phyloP scores from a whole-genome alignment of 2,113 vertebrate genomes.

The Xenus cinereus region DNA sequence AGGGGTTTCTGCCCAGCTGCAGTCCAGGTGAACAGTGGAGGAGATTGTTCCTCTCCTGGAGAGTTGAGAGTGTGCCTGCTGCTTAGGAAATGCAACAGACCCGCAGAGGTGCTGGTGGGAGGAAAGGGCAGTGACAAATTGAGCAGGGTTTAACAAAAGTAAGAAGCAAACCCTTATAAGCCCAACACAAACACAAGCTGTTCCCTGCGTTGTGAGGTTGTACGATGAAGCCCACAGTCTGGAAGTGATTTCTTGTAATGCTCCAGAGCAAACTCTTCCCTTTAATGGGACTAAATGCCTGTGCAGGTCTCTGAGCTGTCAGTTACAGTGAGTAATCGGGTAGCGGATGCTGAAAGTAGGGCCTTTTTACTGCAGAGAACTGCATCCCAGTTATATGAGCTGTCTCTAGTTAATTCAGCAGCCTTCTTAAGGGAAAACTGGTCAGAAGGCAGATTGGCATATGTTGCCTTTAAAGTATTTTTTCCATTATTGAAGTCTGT shows the following conservation, averaged over 20 bases:
- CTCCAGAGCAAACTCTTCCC: not conserved
- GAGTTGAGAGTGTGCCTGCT: not conserved
- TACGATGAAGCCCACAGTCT: not conserved
- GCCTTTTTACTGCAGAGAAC: not conserved
- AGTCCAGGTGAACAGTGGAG: not conserved
- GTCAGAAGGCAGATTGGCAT: not conserved
- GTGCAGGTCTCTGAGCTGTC: not conserved
- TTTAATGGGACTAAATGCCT: not conserved
- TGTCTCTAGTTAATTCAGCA: not conserved
- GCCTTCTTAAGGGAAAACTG: not conserved
- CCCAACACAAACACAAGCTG: not conserved
- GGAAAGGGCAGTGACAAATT: not conserved
- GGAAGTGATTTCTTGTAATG: not conserved
- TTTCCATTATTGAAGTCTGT: not conserved
- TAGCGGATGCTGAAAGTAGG: not conserved
- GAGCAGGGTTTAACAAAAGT: not conserved
- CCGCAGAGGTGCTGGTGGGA: not conserved
- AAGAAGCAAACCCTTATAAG: not conserved
- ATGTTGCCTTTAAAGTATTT: not conserved
- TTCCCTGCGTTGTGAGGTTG: not conserved
- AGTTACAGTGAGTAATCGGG: not conserved
- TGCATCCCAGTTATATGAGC: not conserved
- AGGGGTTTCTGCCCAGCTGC: not conserved
- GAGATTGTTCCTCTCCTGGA: not conserved
- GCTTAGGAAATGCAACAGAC: not conserved